Evolutionary conservation across 2,113 vertebrate species (phyloP).

Genomic region (Eira barbara): DNA sequence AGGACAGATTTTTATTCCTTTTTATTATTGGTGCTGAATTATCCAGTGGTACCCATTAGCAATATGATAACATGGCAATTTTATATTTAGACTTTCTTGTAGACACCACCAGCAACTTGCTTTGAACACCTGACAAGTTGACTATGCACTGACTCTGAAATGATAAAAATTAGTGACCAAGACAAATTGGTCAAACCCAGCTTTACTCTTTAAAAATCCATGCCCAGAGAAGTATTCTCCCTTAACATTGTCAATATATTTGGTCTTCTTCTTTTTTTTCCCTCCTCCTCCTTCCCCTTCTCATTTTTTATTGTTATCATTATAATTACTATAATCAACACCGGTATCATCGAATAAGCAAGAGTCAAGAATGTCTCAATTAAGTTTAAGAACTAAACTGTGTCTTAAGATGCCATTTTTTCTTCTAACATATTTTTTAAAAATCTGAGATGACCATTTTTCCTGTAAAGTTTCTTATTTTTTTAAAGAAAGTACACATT

Average conservation of each 20-base stretch:
- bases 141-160: conserved; percentile 77
- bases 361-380: neutral
- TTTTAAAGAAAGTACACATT: conserved; percentile 65
- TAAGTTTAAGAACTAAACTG: conserved; percentile 71
- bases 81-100: conserved; percentile 88
- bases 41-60: conserved; percentile 88
- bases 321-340: neutral
- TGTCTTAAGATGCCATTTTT: conserved; percentile 45
- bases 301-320: neutral
- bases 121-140: conserved; percentile 82
- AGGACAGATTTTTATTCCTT: conserved; percentile 82
- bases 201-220: neutral
- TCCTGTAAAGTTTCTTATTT: conserved; percentile 78
- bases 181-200: conserved; percentile 53
- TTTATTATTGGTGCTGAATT: conserved; percentile 89
- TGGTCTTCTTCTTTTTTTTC: neutral
- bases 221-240: neutral
- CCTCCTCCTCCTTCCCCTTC: neutral
- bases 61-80: conserved; percentile 83
- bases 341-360: neutral
- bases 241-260: neutral
- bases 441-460: conserved; percentile 72
- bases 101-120: conserved; percentile 82
- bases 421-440: conserved; percentile 48
- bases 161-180: conserved; percentile 82